Percentiles rank a stretch among this genome's conserved stretches.
Evolutionary conservation across 2,797 vertebrate genomes (phyloP).

Genomic region (Chaetophractus vellerosus): DNA sequence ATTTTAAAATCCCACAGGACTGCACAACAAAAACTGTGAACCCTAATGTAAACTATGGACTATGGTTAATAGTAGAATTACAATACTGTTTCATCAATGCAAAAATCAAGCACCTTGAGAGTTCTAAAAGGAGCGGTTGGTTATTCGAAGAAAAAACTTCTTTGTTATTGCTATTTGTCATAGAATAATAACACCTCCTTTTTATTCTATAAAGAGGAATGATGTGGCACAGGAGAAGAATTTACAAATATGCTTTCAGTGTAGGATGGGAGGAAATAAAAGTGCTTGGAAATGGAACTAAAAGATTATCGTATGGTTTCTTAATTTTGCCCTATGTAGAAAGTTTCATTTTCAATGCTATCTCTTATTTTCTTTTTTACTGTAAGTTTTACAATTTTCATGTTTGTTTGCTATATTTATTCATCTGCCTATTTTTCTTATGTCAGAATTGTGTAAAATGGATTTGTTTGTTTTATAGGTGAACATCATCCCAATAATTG

Average conservation of each 20-base stretch:
- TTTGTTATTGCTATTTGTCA: conserved; percentile 67
- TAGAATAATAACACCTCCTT: conserved; percentile 77
- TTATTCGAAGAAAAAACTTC: conserved; percentile 68
- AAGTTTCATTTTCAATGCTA: neutral
- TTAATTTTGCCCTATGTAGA: neutral
- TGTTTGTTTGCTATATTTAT: neutral
- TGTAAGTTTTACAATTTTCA: neutral
- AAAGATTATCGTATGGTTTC: neutral
- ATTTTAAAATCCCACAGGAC: too few species aligned
- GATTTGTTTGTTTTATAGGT: conserved; percentile 89
- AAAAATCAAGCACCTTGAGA: neutral
- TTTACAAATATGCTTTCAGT: neutral
- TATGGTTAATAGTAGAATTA: too few species aligned
- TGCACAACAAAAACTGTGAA: too few species aligned
- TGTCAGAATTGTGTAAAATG: neutral
- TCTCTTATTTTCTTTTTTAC: neutral
- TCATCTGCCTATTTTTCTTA: neutral
- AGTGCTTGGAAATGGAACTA: neutral
- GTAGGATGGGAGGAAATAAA: conserved; percentile 11
- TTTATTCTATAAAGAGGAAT: conserved; percentile 15
- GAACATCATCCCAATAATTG: conserved; percentile 95
- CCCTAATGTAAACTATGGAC: too few species aligned
- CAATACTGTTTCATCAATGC: too few species aligned
- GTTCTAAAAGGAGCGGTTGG: conserved; percentile 15
- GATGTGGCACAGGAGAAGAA: conserved; percentile 76